A percentile compares a stretch with the other conserved stretches of the same genome.
Evolutionary conservation across 1,140 invertebrate species (phyloP).

Genomic region (Drusus annulatus): DNA sequence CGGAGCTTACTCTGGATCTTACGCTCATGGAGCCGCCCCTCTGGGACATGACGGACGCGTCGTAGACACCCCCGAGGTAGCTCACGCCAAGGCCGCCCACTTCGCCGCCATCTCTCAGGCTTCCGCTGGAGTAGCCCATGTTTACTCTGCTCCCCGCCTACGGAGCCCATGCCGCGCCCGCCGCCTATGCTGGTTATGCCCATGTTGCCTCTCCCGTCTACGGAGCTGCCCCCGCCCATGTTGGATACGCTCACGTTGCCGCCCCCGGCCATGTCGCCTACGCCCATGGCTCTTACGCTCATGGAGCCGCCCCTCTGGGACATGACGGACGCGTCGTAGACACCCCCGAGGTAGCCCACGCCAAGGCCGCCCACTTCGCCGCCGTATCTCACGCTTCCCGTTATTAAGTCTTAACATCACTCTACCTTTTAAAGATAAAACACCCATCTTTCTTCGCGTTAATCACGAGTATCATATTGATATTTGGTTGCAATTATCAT

Average conservation of each 20-base stretch:
- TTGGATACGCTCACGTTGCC: slow-evolving; percentile 5
- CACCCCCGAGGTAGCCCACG: slow-evolving; percentile 60
- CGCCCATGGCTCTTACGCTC: slow-evolving; percentile 57
- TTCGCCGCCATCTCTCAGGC: slow-evolving; percentile 64
- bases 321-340: slow-evolving; percentile 42
- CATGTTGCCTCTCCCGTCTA: slow-evolving; percentile 1
- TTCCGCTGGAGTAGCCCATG: slow-evolving; percentile 12
- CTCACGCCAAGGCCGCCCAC: slow-evolving; percentile 68
- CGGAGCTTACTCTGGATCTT: background rate
- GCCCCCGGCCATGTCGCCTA: slow-evolving; percentile 28
- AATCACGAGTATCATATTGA: no score
- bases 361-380: slow-evolving; percentile 49
- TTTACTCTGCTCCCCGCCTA: slow-evolving; percentile 26
- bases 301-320: slow-evolving; percentile 62
- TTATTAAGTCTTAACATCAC: background rate
- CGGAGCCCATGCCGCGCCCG: background rate
- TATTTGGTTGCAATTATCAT: no score
- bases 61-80: slow-evolving; percentile 70
- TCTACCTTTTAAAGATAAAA: no score
- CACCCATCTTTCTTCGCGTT: no score
- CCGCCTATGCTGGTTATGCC: slow-evolving; percentile 31
- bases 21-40: slow-evolving; percentile 62
- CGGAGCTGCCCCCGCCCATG: background rate
- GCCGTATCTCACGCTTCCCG: slow-evolving; percentile 63
- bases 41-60: slow-evolving; percentile 59